Conservation (phyloP, 2,113 vertebrate genomes). For the Eleginops maclovinus region DNA sequence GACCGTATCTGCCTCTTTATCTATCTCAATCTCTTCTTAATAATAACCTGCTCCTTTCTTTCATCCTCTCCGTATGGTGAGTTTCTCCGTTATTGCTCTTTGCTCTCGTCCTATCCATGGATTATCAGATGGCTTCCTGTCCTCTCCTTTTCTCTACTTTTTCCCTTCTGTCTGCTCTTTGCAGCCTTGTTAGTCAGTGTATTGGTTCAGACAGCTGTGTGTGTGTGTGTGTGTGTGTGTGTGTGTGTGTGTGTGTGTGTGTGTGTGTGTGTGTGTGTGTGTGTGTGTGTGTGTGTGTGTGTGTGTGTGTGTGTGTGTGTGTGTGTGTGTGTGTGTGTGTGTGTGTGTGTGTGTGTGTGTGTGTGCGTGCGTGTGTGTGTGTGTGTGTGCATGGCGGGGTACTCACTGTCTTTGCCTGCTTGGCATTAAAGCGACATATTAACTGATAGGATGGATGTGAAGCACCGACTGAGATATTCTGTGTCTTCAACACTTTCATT, state of each 20-base stretch:
- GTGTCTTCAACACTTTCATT: slow-evolving; percentile 36
- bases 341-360: slow-evolving; percentile 32
- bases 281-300: slow-evolving; percentile 32
- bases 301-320: slow-evolving; percentile 29
- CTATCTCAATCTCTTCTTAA: slow-evolving; percentile 41
- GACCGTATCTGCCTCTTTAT: slow-evolving; percentile 34
- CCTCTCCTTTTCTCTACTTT: slow-evolving; percentile 24
- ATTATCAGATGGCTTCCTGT: slow-evolving; percentile 54
- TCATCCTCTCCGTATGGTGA: slow-evolving; percentile 6
- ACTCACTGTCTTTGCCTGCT: slow-evolving; percentile 57
- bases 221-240: too few species aligned
- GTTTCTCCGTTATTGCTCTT: slow-evolving; percentile 39
- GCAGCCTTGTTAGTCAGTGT: slow-evolving; percentile 51
- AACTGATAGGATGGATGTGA: slow-evolving; percentile 60
- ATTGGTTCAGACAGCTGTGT: slow-evolving; percentile 40
- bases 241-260: slow-evolving; percentile 33
- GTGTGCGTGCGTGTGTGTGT: too few species aligned
- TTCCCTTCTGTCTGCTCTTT: slow-evolving; percentile 13
- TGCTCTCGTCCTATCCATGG: slow-evolving; percentile 37
- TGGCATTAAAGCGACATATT: slow-evolving; percentile 71
- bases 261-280: slow-evolving; percentile 32
- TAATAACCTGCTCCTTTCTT: slow-evolving; percentile 19
- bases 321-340: slow-evolving; percentile 30
- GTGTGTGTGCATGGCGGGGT: slow-evolving; percentile 15
- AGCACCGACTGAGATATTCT: slow-evolving; percentile 16